Conservation (phyloP, 2,888 invertebrate genomes). For the Ramazzottius varieornatus region DNA sequence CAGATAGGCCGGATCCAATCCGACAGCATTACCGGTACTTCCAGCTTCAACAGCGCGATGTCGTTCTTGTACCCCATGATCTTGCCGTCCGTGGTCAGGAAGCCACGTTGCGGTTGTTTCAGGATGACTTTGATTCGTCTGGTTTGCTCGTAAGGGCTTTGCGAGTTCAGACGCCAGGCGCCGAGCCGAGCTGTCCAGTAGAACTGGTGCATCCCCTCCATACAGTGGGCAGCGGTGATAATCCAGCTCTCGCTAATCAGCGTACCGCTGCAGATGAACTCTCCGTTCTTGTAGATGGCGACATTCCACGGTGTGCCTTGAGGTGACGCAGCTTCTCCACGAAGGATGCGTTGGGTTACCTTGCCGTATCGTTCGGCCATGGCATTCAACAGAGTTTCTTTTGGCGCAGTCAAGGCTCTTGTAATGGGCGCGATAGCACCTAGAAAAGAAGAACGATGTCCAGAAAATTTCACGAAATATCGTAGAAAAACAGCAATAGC, state of each 20-base stretch:
- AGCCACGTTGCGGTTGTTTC: not conserved
- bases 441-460: too few relatives aligned
- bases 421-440: not conserved
- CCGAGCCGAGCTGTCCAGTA: not conserved
- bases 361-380: not conserved
- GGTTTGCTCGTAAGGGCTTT: not conserved
- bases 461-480: too few relatives aligned
- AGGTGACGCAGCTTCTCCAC: not conserved
- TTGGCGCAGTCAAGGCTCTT: not conserved
- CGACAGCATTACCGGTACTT: not conserved
- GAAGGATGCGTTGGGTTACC: not conserved
- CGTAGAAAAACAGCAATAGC: too few relatives aligned
- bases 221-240: not conserved
- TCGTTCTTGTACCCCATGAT: not conserved
- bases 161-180: conserved; percentile 12
- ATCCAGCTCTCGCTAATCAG: not conserved
- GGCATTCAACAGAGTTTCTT: not conserved
- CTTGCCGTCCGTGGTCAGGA: not conserved
- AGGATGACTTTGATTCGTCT: not conserved
- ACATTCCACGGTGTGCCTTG: conserved; percentile 3
- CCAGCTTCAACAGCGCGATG: not conserved
- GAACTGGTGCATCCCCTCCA: not conserved
- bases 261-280: not conserved
- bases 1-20: conserved; percentile 2
- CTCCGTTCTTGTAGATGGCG: conserved; percentile 1